Conservation (phyloP, 2,888 invertebrate species). For the Eudiplozoon nipponicum region DNA sequence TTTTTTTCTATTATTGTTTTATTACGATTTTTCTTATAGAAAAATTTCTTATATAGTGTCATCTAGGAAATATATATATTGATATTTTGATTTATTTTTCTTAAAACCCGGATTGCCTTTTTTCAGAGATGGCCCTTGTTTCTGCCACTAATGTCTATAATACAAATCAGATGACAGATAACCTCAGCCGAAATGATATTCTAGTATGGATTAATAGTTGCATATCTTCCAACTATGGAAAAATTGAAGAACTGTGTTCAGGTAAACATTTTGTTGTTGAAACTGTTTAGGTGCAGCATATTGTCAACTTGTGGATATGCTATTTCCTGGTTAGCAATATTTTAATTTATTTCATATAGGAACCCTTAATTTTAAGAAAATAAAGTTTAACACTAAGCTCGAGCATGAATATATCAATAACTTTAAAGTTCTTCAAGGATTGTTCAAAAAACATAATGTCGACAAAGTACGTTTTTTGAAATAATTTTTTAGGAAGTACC, state of each 20-base stretch:
- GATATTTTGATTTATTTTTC: no score
- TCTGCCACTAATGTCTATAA: constrained; percentile 62
- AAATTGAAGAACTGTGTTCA: constrained; percentile 87
- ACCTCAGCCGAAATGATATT: constrained; percentile 87
- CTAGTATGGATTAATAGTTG: constrained; percentile 90
- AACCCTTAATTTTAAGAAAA: constrained; percentile 25
- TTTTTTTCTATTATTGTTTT: no score
- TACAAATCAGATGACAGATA: constrained; percentile 80
- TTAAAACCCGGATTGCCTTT: no score
- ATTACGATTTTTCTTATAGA: no score
- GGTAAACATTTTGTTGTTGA: no score
- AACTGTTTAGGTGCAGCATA: constrained; percentile 43
- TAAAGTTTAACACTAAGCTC: constrained; percentile 82
- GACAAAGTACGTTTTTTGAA: constrained; percentile 45
- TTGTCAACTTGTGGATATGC: constrained; percentile 95
- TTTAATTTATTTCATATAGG: no score
- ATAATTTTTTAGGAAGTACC: constrained; percentile 54
- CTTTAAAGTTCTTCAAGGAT: constrained; percentile 79
- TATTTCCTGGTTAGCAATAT: no score
- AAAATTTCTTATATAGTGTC: no score
- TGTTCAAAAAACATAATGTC: constrained; percentile 75
- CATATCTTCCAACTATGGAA: constrained; percentile 49
- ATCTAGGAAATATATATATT: no score
- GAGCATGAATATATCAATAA: constrained; percentile 98
- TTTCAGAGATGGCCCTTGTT: constrained; percentile 1